A percentile compares a stretch with the other conserved stretches of the same genome.
Conservation (phyloP, 2,797 vertebrate genomes). For the Molossus alvarezi region DNA sequence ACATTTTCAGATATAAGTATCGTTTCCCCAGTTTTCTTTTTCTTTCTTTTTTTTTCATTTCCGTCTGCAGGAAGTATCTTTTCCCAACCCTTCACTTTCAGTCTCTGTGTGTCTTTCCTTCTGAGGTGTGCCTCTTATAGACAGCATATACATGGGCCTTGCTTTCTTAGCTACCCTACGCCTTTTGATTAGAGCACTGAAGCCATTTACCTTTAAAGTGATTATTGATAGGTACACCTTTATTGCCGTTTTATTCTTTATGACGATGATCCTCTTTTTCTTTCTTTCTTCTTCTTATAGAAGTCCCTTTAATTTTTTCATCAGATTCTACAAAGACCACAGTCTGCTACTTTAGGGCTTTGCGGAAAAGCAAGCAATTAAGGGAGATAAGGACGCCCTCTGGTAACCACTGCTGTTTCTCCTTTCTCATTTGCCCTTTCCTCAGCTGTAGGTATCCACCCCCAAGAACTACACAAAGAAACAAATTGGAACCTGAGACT, state of each 20-base stretch:
- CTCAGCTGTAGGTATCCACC: constrained; percentile 18
- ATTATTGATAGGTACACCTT: neutral
- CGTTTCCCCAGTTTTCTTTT: neutral
- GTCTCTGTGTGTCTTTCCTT: neutral
- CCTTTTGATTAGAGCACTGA: neutral
- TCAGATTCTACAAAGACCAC: constrained; percentile 29
- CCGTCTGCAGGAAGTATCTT: neutral
- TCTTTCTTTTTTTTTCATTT: neutral
- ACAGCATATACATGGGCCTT: neutral
- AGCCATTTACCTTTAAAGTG: neutral
- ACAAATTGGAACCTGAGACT: constrained; percentile 45
- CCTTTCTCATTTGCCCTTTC: neutral
- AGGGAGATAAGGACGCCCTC: neutral
- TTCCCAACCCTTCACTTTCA: neutral
- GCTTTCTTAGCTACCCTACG: neutral
- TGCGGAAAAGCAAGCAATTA: neutral
- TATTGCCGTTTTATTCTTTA: neutral
- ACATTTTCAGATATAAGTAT: neutral
- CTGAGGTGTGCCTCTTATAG: neutral
- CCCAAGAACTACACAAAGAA: constrained; percentile 42
- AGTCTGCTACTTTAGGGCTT: neutral
- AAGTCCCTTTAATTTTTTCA: neutral
- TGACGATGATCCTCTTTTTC: neutral
- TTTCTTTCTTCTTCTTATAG: neutral
- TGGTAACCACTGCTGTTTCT: neutral